Evolutionary conservation across 2,797 vertebrate species (phyloP).

Genomic region (Poliocrania exsul): DNA sequence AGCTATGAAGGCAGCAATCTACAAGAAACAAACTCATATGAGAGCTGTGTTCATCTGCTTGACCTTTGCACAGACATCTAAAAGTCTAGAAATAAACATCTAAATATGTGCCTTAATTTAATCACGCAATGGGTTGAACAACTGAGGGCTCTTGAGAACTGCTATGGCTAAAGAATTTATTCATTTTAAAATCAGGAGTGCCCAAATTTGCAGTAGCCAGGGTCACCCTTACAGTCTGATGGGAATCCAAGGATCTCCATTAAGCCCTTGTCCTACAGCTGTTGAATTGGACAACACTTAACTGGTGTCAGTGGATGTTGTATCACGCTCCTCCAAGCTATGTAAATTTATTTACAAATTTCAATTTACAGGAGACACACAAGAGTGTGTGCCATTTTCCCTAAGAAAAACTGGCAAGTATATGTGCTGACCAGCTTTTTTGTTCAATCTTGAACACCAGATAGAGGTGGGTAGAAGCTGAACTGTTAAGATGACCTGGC

Average conservation of each 20-base stretch:
- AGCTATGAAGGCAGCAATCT: constrained; percentile 97
- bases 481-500: constrained; percentile 6
- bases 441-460: neutral
- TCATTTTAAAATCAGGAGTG: constrained; percentile 9
- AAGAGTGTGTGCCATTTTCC: neutral
- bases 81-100: neutral
- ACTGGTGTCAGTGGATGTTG: neutral
- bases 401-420: neutral
- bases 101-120: constrained; percentile 14
- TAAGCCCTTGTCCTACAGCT: neutral
- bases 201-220: constrained; percentile 58
- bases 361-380: neutral
- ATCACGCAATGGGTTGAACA: neutral
- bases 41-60: constrained; percentile 45
- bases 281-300: neutral
- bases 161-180: neutral
- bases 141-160: constrained; percentile 12
- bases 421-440: neutral
- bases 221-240: constrained; percentile 5
- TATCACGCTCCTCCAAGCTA: neutral
- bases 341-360: neutral
- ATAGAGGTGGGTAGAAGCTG: neutral
- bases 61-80: constrained; percentile 15
- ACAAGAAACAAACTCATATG: constrained; percentile 78
- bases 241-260: neutral